A percentile compares a stretch with the other conserved stretches of the same genome.
Conservation (phyloP, 1,140 invertebrate genomes). For the Trypoxylus dichotomus region DNA sequence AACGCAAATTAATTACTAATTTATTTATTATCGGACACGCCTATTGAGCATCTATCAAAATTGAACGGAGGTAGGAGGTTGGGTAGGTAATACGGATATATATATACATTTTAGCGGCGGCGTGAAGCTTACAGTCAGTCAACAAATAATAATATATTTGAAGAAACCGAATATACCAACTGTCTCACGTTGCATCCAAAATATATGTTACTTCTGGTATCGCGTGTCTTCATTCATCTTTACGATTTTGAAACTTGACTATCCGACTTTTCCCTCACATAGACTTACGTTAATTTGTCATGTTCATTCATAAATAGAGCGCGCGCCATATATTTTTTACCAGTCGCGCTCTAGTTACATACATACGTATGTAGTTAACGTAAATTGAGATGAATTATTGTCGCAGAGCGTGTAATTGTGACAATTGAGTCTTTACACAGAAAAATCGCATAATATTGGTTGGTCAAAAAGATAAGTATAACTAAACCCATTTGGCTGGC, state of each 20-base stretch:
- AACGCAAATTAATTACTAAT: constrained; percentile 19
- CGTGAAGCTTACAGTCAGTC: not conserved
- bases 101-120: not conserved
- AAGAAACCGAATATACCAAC: constrained; percentile 16
- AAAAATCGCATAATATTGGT: too few relatives aligned
- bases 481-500: too few relatives aligned
- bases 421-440: not conserved
- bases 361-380: not conserved
- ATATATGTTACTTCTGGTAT: constrained; percentile 22
- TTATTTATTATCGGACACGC: not conserved
- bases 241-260: constrained; percentile 20
- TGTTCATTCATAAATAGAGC: constrained; percentile 25
- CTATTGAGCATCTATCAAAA: not conserved
- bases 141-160: constrained; percentile 22
- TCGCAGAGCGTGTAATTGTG: not conserved
- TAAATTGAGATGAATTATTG: constrained; percentile 22
- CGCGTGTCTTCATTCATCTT: constrained; percentile 23
- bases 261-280: constrained; percentile 15
- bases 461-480: too few relatives aligned
- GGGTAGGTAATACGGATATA: not conserved
- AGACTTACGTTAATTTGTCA: constrained; percentile 23
- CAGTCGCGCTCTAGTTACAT: not conserved
- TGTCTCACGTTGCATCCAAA: constrained; percentile 20
- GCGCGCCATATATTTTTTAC: not conserved
- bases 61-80: not conserved